Evolutionary conservation across 2,888 invertebrate species (phyloP).

Genomic region (Caenorhabditis parvicauda): DNA sequence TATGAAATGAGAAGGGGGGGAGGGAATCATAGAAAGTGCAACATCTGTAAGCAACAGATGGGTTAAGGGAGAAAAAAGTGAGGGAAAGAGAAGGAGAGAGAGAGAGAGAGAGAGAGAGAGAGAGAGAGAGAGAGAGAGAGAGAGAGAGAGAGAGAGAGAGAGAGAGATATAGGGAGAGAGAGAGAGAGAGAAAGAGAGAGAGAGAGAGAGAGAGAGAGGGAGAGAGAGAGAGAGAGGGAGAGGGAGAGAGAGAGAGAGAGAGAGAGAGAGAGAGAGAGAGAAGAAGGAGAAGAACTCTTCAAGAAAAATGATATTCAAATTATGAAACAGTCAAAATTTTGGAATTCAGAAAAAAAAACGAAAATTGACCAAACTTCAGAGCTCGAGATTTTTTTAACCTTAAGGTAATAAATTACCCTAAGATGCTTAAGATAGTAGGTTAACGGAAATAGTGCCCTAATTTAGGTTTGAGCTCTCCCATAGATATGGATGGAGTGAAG

Average conservation of each 20-base stretch:
- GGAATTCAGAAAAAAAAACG: too few species aligned
- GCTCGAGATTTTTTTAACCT: too few species aligned
- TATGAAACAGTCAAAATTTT: too few species aligned
- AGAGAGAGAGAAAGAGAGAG: slow-evolving; percentile 6
- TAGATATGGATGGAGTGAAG: too few species aligned
- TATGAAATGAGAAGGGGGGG: slow-evolving; percentile 7
- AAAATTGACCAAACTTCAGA: too few species aligned
- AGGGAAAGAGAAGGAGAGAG: slow-evolving; percentile 6
- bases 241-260: neutral
- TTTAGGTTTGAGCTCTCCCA: too few species aligned
- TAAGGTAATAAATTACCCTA: too few species aligned
- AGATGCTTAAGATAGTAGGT: too few species aligned
- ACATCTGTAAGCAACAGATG: neutral
- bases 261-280: neutral
- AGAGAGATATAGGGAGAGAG: neutral
- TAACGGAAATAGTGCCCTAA: too few species aligned
- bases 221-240: slow-evolving; percentile 7
- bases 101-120: slow-evolving; percentile 6
- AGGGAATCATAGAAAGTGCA: too few species aligned
- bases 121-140: slow-evolving; percentile 3
- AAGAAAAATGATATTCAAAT: too few species aligned
- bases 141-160: neutral
- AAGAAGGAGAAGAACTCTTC: neutral
- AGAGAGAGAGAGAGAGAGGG: slow-evolving; percentile 8
- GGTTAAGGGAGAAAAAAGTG: slow-evolving; percentile 1